Percentiles rank a stretch among this genome's conserved stretches.
phyloP scores from a whole-genome alignment of 2,113 vertebrate species.

The Serilophus lunatus region DNA sequence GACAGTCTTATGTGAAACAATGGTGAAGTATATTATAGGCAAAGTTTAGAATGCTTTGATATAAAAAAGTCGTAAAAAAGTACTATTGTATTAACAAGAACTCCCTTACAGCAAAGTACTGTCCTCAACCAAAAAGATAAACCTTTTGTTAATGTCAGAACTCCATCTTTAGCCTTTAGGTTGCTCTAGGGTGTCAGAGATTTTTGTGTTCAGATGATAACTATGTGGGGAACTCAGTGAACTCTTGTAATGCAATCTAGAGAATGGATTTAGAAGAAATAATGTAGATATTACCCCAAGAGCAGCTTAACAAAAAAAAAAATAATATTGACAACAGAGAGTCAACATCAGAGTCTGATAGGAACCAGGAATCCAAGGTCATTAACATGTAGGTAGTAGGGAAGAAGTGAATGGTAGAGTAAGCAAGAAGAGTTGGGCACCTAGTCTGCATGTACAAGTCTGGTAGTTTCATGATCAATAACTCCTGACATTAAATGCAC shows the following conservation, averaged over 20 bases:
- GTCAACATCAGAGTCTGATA: background rate
- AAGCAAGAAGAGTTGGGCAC: fast-evolving
- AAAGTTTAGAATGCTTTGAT: conserved; percentile 31
- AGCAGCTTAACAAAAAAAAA: background rate
- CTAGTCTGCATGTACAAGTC: background rate
- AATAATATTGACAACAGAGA: background rate
- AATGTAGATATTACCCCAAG: background rate
- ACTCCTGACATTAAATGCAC: background rate
- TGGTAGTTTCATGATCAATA: background rate
- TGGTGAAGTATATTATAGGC: conserved; percentile 37
- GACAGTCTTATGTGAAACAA: conserved; percentile 68
- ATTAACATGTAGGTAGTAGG: background rate
- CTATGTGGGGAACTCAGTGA: fast-evolving
- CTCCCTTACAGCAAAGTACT: background rate
- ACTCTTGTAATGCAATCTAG: background rate
- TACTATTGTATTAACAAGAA: conserved; percentile 42
- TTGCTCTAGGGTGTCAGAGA: background rate
- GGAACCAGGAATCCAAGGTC: background rate
- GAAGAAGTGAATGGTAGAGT: background rate
- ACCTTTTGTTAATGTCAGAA: background rate
- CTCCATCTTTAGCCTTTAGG: background rate
- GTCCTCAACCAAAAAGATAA: background rate
- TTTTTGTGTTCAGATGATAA: background rate
- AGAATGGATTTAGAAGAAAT: background rate
- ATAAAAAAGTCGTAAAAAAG: conserved; percentile 48